Evolutionary conservation across 2,113 vertebrate species (phyloP), one percentile per base, ranked within the genome.

Genomic region (Taxidea taxus): DNA sequence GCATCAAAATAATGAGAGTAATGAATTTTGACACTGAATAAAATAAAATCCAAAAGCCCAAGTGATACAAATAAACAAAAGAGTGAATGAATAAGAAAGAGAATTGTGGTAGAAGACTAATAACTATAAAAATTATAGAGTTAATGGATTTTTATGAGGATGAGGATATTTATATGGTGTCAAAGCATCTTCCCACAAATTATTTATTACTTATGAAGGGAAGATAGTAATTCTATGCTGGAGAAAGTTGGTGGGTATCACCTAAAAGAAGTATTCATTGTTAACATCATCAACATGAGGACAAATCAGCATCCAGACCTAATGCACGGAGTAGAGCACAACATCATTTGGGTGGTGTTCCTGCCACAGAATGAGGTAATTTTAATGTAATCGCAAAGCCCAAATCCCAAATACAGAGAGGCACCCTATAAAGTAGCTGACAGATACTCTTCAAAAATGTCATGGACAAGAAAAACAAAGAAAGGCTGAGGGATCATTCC

Each of bases 21-120:
- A 95, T 72, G 23, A 93, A 90, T 78, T 86, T 87, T 80, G 74
- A 93, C 18, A 84, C 1, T 16, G 14, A 97, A 91, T 47, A 85
- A 91, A 95, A 78, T 83, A 60, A 91, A 94, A 66, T 86, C 47
- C 31, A 27, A 66, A 64, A 93, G 18, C 34, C 34, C 47, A 56
- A 1, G 21, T 34, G 11, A 84, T 60, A 87, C 39, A 56, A 89
- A 90, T n/a, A 75, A 42, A 92, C 29, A 44, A 47, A 87, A 34
- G 4, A 68, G 47, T 18, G 16, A 94, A 47, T 34, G 42, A 80
- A 64, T 88, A 44, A 93, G 29, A 60, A 68, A 94, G 16, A 7
- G 90, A 81, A 91, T 0, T 56, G 3, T 11, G 72, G 18, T 11
- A 44, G 0, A 34, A 68, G 27, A 4, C 14, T 64, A 89, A 66